phyloP scores from a whole-genome alignment of 2,113 vertebrate genomes.

The Peromyscus maniculatus region DNA sequence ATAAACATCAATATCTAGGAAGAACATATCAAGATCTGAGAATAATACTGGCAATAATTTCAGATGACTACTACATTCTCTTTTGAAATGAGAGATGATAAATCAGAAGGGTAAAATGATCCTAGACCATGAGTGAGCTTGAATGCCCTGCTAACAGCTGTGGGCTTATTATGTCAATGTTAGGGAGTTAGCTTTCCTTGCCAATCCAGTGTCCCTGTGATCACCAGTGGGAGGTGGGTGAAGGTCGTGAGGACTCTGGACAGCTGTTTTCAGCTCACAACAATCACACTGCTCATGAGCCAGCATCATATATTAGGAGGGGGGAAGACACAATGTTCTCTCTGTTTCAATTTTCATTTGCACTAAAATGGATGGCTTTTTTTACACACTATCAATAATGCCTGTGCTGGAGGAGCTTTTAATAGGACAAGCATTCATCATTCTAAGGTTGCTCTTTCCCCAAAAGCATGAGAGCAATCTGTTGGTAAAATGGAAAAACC shows the following conservation, averaged over 20 bases:
- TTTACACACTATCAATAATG: conserved; percentile 80
- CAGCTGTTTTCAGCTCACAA: conserved; percentile 51
- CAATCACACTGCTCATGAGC: background rate
- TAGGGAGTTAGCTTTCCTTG: background rate
- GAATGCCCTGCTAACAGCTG: background rate
- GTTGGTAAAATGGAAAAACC: conserved; percentile 71
- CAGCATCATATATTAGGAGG: conserved; percentile 47
- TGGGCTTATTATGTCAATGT: background rate
- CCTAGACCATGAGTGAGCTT: background rate
- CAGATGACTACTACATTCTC: background rate
- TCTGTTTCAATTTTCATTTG: conserved; percentile 80
- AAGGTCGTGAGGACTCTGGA: conserved; percentile 54
- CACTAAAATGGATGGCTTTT: conserved; percentile 78
- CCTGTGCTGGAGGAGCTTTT: conserved; percentile 72
- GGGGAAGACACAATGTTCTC: conserved; percentile 61
- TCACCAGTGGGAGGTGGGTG: background rate
- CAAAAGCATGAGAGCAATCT: conserved; percentile 70
- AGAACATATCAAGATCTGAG: background rate
- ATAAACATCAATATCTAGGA: background rate
- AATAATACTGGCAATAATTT: conserved; percentile 48
- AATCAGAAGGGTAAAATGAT: background rate
- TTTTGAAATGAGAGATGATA: conserved; percentile 25
- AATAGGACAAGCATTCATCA: conserved; percentile 81
- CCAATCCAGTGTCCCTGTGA: background rate
- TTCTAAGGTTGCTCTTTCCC: conserved; percentile 77